Evolutionary conservation across 2,888 invertebrate genomes (phyloP).

Genomic region (Eumacrocentrus americanus): DNA sequence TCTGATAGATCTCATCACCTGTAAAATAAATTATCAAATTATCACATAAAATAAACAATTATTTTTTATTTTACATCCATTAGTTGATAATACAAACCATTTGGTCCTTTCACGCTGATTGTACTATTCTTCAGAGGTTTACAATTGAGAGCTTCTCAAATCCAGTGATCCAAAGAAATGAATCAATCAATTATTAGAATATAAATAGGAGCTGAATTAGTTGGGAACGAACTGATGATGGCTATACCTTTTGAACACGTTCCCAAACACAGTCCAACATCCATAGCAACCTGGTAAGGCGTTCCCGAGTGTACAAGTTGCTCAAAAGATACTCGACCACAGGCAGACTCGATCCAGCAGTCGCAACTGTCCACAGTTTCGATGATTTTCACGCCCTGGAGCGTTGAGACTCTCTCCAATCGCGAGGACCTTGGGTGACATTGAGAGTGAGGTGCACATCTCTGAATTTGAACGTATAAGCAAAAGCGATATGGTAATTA

Average conservation of each 20-base stretch:
- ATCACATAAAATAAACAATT: neutral
- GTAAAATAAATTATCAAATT: slow-evolving; percentile 6
- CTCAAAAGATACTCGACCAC: slow-evolving; percentile 53
- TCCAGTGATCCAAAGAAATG: neutral
- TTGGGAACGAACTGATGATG: no score
- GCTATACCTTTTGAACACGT: slow-evolving; percentile 57
- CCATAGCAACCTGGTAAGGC: slow-evolving; percentile 57
- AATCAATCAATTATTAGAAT: neutral
- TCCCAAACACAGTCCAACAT: slow-evolving; percentile 60
- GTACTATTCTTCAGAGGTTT: slow-evolving; percentile 57
- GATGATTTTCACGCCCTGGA: slow-evolving; percentile 56
- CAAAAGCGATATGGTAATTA: neutral
- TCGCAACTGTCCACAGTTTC: slow-evolving; percentile 58
- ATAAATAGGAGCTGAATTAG: neutral
- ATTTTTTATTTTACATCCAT: neutral
- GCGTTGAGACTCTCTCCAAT: slow-evolving; percentile 57
- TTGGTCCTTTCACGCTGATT: slow-evolving; percentile 57
- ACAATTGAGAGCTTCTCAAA: slow-evolving; percentile 51
- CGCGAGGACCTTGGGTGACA: slow-evolving; percentile 56
- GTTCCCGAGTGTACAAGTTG: slow-evolving; percentile 58
- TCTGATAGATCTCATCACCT: slow-evolving; percentile 58
- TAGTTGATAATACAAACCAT: slow-evolving; percentile 46
- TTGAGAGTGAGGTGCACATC: slow-evolving; percentile 51
- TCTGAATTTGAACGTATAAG: slow-evolving; percentile 39
- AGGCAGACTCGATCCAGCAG: slow-evolving; percentile 52